Conservation (phyloP, 2,797 vertebrate genomes). For the Etheostoma nigrum region DNA sequence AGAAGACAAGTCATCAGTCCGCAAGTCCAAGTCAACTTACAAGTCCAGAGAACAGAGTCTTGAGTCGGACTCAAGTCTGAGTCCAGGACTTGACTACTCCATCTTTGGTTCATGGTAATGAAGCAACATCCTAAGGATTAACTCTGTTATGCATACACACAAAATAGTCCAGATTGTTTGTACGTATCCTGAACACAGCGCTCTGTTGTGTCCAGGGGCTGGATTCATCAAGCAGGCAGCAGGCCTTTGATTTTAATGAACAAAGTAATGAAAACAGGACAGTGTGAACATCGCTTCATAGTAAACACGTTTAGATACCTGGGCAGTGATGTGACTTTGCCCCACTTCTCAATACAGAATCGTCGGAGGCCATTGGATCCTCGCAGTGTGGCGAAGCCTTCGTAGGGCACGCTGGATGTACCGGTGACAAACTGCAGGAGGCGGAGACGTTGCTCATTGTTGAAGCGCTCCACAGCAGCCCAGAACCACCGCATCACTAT, state of each 20-base stretch:
- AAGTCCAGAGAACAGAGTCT: too few species aligned
- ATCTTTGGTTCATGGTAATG: too few species aligned
- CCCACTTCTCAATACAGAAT: constrained; percentile 99
- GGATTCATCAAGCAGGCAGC: not conserved
- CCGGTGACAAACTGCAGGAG: constrained; percentile 97
- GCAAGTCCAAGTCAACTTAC: too few species aligned
- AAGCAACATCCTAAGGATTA: too few species aligned
- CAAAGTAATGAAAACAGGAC: not conserved
- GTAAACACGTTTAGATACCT: constrained; percentile 81
- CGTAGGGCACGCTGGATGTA: constrained; percentile 96
- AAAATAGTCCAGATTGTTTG: too few species aligned
- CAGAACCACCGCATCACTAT: constrained; percentile 98
- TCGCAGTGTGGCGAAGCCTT: constrained; percentile 93
- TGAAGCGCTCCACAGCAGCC: constrained; percentile 96
- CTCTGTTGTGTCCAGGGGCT: not conserved
- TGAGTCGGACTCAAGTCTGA: too few species aligned
- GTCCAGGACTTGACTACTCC: too few species aligned
- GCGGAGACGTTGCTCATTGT: constrained; percentile 95
- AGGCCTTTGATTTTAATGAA: not conserved
- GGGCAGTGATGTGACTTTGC: constrained; percentile 96
- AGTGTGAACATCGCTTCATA: not conserved
- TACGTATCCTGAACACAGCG: not conserved
- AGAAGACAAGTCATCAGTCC: too few species aligned
- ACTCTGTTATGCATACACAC: too few species aligned
- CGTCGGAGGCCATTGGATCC: constrained; percentile 96